Conservation (phyloP, 2,888 invertebrate species). For the Troides oblongomaculatus region DNA sequence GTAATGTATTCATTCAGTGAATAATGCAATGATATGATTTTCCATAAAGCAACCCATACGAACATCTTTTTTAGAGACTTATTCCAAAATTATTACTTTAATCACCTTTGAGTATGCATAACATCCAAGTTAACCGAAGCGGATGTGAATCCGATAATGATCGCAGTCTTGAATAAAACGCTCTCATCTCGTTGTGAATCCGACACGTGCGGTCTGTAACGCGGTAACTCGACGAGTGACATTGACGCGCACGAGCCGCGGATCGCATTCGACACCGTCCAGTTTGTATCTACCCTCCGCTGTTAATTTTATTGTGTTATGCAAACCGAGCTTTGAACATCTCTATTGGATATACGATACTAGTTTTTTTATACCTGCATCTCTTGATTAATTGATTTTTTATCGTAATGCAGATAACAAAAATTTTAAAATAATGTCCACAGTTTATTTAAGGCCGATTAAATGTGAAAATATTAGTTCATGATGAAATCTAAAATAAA, state of each 20-base stretch:
- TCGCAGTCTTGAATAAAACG: conserved; percentile 32
- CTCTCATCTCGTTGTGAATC: conserved; percentile 37
- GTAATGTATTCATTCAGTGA: not conserved
- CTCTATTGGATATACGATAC: conserved; percentile 51
- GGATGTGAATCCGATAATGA: conserved; percentile 41
- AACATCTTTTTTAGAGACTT: too few relatives aligned
- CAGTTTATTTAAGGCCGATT: not conserved
- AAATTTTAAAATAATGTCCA: not conserved
- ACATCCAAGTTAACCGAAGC: conserved; percentile 8
- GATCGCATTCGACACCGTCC: conserved; percentile 45
- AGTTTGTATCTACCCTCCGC: conserved; percentile 48
- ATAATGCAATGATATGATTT: too few relatives aligned
- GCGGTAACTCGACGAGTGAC: conserved; percentile 45
- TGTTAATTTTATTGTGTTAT: conserved; percentile 32
- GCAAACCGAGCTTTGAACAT: conserved; percentile 52
- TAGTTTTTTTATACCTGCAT: not conserved
- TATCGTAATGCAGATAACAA: not conserved
- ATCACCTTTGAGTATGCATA: not conserved
- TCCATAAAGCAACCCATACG: too few relatives aligned
- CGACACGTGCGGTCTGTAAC: conserved; percentile 41
- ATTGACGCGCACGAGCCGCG: conserved; percentile 45
- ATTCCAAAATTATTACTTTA: not conserved
- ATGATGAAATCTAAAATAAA: not conserved
- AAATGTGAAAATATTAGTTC: not conserved
- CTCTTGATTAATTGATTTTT: not conserved